Percentiles rank a stretch among this genome's conserved stretches.
Conservation (phyloP, 2,113 vertebrate genomes). For the Pardalotus punctatus region DNA sequence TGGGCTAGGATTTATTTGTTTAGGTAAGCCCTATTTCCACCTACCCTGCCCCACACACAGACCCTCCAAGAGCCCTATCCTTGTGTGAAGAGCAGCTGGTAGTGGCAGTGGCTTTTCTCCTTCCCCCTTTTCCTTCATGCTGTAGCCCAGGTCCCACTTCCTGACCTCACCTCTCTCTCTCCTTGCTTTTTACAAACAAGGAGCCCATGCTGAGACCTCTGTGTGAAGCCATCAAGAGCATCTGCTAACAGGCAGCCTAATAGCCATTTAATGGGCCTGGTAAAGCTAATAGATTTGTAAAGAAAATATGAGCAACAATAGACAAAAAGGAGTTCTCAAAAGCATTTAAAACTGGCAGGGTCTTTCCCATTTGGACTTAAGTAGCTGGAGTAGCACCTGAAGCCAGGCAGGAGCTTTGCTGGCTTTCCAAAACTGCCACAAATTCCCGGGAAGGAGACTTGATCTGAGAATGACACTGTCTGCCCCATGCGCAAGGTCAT, state of each 20-base stretch:
- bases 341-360: slow-evolving; percentile 14
- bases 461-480: not conserved
- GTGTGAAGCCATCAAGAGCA: slow-evolving; percentile 56
- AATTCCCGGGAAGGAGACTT: not conserved
- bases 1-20: not conserved
- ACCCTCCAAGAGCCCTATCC: not conserved
- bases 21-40: not conserved
- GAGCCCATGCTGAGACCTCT: slow-evolving; percentile 33
- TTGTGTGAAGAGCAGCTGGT: not conserved
- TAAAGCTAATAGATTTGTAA: slow-evolving; percentile 63
- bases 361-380: not conserved
- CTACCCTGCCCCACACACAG: not conserved
- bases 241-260: slow-evolving; percentile 71
- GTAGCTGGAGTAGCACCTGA: not conserved
- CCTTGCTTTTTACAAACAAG: not conserved
- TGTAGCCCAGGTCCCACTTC: not conserved
- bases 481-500: not conserved
- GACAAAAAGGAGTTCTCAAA: slow-evolving; percentile 20
- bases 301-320: slow-evolving; percentile 65
- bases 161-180: not conserved
- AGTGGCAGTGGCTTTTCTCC: not conserved
- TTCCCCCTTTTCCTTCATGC: not conserved
- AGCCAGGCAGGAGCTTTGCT: not conserved
- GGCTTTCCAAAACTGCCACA: not conserved
- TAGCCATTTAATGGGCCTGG: slow-evolving; percentile 62